A percentile compares a stretch with the other conserved stretches of the same genome.
Conservation (phyloP, 2,888 invertebrate species). For the Crepidodera aurea region DNA sequence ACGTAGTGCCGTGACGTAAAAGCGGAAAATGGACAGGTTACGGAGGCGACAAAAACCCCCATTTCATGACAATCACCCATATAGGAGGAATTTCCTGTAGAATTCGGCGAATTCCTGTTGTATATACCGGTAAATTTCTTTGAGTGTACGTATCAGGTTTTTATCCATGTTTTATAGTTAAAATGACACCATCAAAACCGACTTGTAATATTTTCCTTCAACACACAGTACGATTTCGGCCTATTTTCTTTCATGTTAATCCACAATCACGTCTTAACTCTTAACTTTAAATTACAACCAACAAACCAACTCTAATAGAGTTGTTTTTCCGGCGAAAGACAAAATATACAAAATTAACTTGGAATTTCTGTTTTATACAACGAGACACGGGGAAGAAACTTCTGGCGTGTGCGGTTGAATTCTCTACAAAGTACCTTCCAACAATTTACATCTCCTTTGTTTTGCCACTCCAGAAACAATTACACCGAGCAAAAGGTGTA, state of each 20-base stretch:
- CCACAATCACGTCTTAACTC: background rate
- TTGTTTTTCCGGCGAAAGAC: slow-evolving; percentile 43
- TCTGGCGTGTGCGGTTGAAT: slow-evolving; percentile 48
- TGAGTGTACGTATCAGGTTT: too few species aligned
- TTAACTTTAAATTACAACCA: slow-evolving; percentile 4
- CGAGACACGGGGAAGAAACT: slow-evolving; percentile 22
- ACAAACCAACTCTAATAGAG: slow-evolving; percentile 26
- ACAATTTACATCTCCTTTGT: slow-evolving; percentile 48
- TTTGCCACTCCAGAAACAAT: slow-evolving; percentile 46
- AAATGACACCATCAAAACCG: too few species aligned
- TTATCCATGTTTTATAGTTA: too few species aligned
- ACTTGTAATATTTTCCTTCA: too few species aligned
- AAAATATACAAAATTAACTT: slow-evolving; percentile 34
- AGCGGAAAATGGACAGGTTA: too few species aligned
- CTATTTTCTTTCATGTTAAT: slow-evolving; percentile 15
- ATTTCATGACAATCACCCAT: too few species aligned
- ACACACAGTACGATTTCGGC: too few species aligned
- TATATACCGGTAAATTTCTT: too few species aligned
- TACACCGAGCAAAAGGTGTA: slow-evolving; percentile 43
- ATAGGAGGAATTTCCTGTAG: too few species aligned
- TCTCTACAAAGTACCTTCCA: slow-evolving; percentile 38
- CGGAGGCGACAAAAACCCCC: too few species aligned
- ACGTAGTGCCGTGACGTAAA: too few species aligned
- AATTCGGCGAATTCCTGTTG: too few species aligned
- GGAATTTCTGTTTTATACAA: slow-evolving; percentile 35